These are phyloP conservation scores for Myiopsitta monachus DNA, from an alignment of 2,113 vertebrate species.

Conservation along the genomic window DNA sequence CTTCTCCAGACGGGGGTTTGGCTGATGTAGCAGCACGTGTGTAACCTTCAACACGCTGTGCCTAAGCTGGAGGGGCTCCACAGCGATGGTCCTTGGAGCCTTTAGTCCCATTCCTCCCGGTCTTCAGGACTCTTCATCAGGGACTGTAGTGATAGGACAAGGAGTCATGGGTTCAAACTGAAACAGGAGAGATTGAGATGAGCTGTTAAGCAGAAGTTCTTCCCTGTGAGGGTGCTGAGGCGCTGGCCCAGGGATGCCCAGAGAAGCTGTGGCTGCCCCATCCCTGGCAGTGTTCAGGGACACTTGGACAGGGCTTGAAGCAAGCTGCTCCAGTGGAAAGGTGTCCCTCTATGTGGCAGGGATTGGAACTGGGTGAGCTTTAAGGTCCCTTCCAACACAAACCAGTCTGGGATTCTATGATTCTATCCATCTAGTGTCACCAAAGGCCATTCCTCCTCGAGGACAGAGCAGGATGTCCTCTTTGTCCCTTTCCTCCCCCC, in stretches of 20 bases:
- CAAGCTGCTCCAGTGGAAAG: neutral
- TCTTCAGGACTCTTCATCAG: neutral
- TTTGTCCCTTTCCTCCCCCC: neutral
- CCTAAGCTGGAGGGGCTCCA: neutral
- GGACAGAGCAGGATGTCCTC: neutral
- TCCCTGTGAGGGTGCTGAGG: neutral
- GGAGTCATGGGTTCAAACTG: neutral
- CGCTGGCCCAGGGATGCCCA: neutral
- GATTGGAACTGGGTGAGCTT: neutral
- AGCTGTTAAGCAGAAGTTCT: neutral
- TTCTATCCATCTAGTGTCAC: neutral
- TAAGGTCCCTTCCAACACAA: neutral
- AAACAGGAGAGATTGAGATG: neutral
- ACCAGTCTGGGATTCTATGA: neutral
- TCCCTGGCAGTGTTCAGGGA: no score
- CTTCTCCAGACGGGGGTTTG: neutral
- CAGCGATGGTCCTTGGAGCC: neutral
- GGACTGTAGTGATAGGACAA: neutral
- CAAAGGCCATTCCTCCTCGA: neutral
- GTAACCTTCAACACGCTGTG: neutral
- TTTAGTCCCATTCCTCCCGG: neutral
- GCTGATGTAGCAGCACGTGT: accelerated
- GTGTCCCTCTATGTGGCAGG: neutral
- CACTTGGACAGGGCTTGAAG: neutral
- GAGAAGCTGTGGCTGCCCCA: no score